Percentiles rank a stretch among this genome's conserved stretches.
These are phyloP conservation scores for Thereva nobilitata DNA, from an alignment of 2,888 invertebrate genomes.

Conservation along the genomic window DNA sequence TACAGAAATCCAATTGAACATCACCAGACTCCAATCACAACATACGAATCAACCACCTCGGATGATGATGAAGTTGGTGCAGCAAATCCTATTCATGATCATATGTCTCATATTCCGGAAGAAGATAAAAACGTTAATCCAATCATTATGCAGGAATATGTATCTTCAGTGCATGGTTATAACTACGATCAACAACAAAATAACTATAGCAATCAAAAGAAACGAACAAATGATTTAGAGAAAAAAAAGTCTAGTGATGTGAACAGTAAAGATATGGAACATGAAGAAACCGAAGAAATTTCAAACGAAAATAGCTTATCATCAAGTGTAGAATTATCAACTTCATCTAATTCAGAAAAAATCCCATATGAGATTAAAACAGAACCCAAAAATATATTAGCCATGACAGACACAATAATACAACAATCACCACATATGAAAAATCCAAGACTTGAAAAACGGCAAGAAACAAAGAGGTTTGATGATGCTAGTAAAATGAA, in stretches of 20 bases:
- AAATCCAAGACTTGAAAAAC: not conserved
- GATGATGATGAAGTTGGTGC: not conserved
- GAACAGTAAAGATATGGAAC: not conserved
- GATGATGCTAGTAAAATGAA: not conserved
- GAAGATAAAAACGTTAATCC: constrained; percentile 22
- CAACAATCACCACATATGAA: not conserved
- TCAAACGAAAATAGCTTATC: not conserved
- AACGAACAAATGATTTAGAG: not conserved
- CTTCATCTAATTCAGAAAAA: too few relatives aligned
- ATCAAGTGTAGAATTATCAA: too few relatives aligned
- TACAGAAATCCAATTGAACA: not conserved
- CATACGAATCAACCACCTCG: not conserved
- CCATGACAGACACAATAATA: not conserved
- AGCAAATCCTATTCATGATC: constrained; percentile 1
- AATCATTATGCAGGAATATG: constrained; percentile 25
- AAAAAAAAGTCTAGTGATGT: not conserved
- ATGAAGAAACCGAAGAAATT: not conserved
- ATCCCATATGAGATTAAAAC: not conserved
- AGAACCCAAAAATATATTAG: not conserved
- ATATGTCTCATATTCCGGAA: constrained; percentile 24
- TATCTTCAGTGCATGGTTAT: constrained; percentile 11
- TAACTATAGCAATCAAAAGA: not conserved
- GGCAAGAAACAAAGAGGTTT: not conserved
- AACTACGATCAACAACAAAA: not conserved
- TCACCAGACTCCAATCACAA: constrained; percentile 1